Base-by-base conservation (phyloP, 2,888 invertebrate genomes). In the Heliconius aoede region DNA sequence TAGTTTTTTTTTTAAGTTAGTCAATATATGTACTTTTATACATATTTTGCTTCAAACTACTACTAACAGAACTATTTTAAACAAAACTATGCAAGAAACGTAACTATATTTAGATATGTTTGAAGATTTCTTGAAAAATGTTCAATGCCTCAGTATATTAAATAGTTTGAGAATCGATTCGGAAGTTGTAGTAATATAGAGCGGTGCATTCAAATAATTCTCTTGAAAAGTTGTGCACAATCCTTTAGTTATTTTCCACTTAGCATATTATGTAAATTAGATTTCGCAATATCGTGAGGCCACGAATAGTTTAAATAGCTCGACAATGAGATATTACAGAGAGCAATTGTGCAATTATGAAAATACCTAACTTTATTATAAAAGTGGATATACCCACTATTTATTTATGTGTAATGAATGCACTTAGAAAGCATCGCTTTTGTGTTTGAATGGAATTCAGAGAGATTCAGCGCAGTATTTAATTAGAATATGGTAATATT, bases 261-360 rank as follows among this genome's bases (percentile, higher is more conserved):
- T 90, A 88, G 87, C 89, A 91, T 90, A 88, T 91, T 88, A 90
- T 89, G 87, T 88, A 89, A 88, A 83, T 82, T 81, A 78, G 72
- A 74, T 73, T 76, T 80, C 78, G 78, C 79, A 81, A 82, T 80
- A 78, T 79, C 69, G 79, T 81, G 79, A 77, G 78, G 78, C 77
- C 62, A 77, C 79, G 80, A 82, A 82, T 82, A 73, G 71, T 74
- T 79, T 76, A 74, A 79, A 76, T 72, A 79, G 74, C 76, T 74
- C 40, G 69, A 64, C 76, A 79, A 79, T 79, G 76, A 76, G 68
- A 76, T 76, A 76, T 72, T 72, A 79, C 74, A 74, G 76, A 79
- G 72, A 76, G 78, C 76, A 79, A 76, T 79, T 79, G 72, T 79
- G 76, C 74, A 72, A 77, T 74, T 77, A 79, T 62, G 77, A 79